A percentile compares a stretch with the other conserved stretches of the same genome.
These are phyloP conservation scores for Chelonia mydas DNA, from an alignment of 2,797 vertebrate genomes.

Conservation along the genomic window DNA sequence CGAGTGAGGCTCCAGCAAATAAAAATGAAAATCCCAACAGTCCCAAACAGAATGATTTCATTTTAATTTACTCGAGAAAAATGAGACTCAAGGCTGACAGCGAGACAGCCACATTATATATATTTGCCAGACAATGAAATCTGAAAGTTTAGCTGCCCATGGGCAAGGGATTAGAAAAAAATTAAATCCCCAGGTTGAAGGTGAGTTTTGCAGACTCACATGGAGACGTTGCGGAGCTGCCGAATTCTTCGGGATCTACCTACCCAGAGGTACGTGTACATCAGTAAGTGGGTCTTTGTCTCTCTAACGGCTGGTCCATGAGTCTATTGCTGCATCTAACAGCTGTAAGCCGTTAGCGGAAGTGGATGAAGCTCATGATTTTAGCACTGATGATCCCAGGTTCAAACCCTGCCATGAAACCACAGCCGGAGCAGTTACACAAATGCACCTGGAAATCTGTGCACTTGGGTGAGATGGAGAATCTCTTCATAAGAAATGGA, in stretches of 20 bases:
- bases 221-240: not conserved
- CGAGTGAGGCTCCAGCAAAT: not conserved
- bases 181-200: constrained; percentile 1
- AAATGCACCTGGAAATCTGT: not conserved
- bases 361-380: not conserved
- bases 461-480: not conserved
- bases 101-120: not conserved
- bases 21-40: not conserved
- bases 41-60: not conserved
- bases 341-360: not conserved
- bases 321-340: not conserved
- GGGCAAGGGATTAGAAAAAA: constrained; percentile 22
- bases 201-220: constrained; percentile 23
- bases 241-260: not conserved
- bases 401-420: not conserved
- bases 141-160: not conserved
- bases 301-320: not conserved
- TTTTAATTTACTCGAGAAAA: not conserved
- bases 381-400: not conserved
- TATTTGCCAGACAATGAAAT: not conserved
- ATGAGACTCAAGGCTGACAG: not conserved
- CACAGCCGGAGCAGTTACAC: not conserved
- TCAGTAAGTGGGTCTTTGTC: not conserved
- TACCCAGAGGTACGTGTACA: not conserved
- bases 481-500: not conserved